Evolutionary conservation across 2,888 invertebrate genomes (phyloP), one percentile per base, ranked within the genome.

Genomic region (Andrena marginata): DNA sequence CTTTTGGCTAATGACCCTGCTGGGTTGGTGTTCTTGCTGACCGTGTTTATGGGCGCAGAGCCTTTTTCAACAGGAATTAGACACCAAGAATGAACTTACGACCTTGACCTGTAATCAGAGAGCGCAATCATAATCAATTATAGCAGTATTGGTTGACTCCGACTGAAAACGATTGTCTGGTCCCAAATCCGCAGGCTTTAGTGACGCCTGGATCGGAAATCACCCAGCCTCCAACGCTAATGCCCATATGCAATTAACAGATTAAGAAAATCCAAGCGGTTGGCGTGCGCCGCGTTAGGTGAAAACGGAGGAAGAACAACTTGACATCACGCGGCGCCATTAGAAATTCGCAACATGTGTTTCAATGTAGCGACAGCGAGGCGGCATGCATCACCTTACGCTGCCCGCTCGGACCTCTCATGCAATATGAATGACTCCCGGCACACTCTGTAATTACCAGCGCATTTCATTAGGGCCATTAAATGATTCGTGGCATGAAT

Each of bases 401-500:
- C 77, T 87, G 85, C 82, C 85, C 87, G 84, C 85, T 76, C 86
- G 86, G 83, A 84, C 81, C 86, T 86, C 89, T 90, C 90, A 88
- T 91, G 90, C 87, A 88, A 91, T 90, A 91, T 88, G 89, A 90
- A 91, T 90, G 90, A 91, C 90, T 88, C 86, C 83, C 77, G 86
- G 87, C 88, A 89, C 89, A 88, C 87, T 84, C 87, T 86, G 86
- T 89, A 90, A 91, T 91, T 91, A 91, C 90, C 85, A 76, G 86
- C 87, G 90, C 90, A 89, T 92, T 91, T 92, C 91, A 92, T 91
- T 90, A 89, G 84, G 80, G 83, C 85, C 88, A 90, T 91, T 90
- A 89, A 91, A 92, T 89, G 91, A 92, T 92, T 91, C 89, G 87
- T 87, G 85, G 89, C 89, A 89, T 87, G 91, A 91, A 91, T 89